Base-by-base conservation (phyloP, 2,888 invertebrate species). In the Lissocephala sabroskyi region DNA sequence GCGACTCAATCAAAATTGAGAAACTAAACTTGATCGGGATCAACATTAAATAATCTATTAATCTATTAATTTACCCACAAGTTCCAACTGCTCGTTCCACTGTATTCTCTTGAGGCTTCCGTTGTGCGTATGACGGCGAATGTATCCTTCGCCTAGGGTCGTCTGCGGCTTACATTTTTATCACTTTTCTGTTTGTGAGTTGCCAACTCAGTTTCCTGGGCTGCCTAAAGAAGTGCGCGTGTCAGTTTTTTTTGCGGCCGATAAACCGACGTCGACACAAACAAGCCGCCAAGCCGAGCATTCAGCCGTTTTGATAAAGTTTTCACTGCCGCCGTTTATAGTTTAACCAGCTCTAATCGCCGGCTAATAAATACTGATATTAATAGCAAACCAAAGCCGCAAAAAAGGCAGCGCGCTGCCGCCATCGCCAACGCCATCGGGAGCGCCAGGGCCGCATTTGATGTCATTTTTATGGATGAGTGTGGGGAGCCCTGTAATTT, bases 141-240 rank as follows among this genome's bases (percentile, higher is more conserved):
- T 28, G n/a, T n/a, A 28, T 28, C 28, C 10, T 13, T 32, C n/a
- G 36, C 35, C 32, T 52, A 50, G 42, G 42, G 41, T 19, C 52
- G 49, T 44, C 56, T 77, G 71, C 59, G 78, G 78, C 71, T 65
- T 56, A 70, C 66, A 77, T 60, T 77, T 68, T 71, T 77, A 77
- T 77, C 78, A 77, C 66, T 60, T 58, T 37, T 39, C 49, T 57
- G 45, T 23, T 52, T 59, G 54, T 45, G 50, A 37, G 45, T n/a
- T 32, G 9, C 13, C 30, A 32, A 40, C 46, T 43, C 42, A 42
- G 45, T 48, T 10, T 40, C 10, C 16, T 13, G 35, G 35, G 13
- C 16, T 9, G 35, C 13, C 35, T 35, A 10, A 14, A 16, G 10
- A n/a, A 10, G 30, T 41, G 32, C 26, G 14, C 46, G 49, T 42